Percentiles rank a stretch among this genome's conserved stretches.
phyloP scores from a whole-genome alignment of 2,113 vertebrate genomes.

The Colossoma macropomum region DNA sequence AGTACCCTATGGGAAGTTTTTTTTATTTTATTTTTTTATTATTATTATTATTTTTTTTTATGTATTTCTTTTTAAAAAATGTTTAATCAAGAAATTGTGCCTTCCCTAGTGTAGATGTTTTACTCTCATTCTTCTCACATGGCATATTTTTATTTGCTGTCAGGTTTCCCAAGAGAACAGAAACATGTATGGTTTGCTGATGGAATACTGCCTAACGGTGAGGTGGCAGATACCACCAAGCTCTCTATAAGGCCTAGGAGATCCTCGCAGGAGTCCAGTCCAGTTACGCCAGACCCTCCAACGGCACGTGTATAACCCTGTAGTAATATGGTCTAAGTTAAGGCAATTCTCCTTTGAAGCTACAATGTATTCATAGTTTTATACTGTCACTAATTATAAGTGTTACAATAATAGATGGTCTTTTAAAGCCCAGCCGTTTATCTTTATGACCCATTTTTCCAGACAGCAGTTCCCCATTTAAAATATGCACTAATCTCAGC shows the following conservation, averaged over 20 bases:
- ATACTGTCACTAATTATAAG: neutral
- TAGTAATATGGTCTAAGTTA: neutral
- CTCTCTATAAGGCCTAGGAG: constrained; percentile 80
- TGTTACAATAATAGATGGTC: neutral
- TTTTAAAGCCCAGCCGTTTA: constrained; percentile 3
- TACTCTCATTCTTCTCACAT: neutral
- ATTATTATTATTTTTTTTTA: too few species aligned
- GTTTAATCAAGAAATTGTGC: too few species aligned
- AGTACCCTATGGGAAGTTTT: too few species aligned
- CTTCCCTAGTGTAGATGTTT: too few species aligned
- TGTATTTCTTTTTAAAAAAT: too few species aligned
- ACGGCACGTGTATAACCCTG: constrained; percentile 52
- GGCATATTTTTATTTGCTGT: neutral
- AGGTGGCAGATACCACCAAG: constrained; percentile 88
- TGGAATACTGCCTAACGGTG: constrained; percentile 92
- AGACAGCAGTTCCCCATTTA: neutral
- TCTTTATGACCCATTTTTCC: neutral
- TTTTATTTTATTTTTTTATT: too few species aligned
- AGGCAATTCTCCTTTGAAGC: neutral
- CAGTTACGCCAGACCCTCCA: constrained; percentile 57
- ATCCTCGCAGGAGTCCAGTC: constrained; percentile 79
- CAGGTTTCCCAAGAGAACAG: constrained; percentile 86
- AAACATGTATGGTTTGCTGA: constrained; percentile 96
- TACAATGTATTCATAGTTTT: neutral
- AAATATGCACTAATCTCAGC: neutral